These are phyloP conservation scores for Sericinus montela DNA, from an alignment of 2,888 invertebrate genomes.

Conservation along the genomic window DNA sequence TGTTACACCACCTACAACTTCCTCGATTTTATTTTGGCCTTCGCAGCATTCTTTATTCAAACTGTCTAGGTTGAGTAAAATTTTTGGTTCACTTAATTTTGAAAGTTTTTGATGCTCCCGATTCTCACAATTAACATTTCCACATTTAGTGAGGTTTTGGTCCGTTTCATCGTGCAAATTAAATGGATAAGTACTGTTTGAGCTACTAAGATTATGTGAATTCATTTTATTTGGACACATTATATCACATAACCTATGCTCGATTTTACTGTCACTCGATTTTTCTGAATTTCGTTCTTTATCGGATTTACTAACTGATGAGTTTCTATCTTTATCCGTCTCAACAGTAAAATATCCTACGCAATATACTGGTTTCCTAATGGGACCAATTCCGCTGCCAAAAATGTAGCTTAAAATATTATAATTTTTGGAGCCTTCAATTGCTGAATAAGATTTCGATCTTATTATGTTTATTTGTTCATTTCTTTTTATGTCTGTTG, in stretches of 20 bases:
- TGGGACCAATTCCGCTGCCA: slow-evolving; percentile 34
- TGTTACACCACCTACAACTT: slow-evolving; percentile 43
- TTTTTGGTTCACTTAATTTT: slow-evolving; percentile 39
- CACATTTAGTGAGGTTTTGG: slow-evolving; percentile 42
- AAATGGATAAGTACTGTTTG: slow-evolving; percentile 37
- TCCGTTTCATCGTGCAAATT: slow-evolving; percentile 31
- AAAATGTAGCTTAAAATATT: slow-evolving; percentile 54
- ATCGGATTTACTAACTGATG: slow-evolving; percentile 11
- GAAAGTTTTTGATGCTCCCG: slow-evolving; percentile 36
- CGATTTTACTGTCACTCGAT: slow-evolving; percentile 21
- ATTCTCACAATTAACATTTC: slow-evolving; percentile 38
- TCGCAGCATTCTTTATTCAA: slow-evolving; percentile 39
- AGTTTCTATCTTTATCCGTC: slow-evolving; percentile 22
- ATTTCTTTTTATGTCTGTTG: slow-evolving; percentile 3
- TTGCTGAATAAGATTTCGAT: slow-evolving; percentile 41
- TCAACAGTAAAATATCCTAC: slow-evolving; percentile 57
- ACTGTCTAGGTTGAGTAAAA: slow-evolving; percentile 41
- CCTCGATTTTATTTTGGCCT: slow-evolving; percentile 39
- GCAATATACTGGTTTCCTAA: slow-evolving; percentile 46
- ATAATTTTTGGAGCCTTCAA: slow-evolving; percentile 29
- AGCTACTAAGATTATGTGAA: slow-evolving; percentile 11
- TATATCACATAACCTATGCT: slow-evolving; percentile 5
- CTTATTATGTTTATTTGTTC: slow-evolving; percentile 28
- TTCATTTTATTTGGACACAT: not conserved
- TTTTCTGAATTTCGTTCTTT: slow-evolving; percentile 28